Evolutionary conservation across 2,113 vertebrate genomes (phyloP).

Genomic region (Rallus limicola): DNA sequence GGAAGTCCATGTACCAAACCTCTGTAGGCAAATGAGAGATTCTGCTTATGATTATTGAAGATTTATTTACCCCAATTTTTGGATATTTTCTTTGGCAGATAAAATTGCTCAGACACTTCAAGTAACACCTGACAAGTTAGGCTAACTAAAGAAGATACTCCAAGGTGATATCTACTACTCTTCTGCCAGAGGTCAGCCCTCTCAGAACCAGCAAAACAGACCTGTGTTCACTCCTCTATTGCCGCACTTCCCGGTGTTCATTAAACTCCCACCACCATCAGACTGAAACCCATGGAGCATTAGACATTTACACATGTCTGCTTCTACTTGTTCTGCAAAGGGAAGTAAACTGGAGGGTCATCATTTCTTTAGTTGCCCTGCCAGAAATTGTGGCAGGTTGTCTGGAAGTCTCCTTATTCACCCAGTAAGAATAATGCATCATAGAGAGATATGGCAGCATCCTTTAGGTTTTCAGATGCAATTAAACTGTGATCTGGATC

Average conservation of each 20-base stretch:
- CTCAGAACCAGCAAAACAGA: not conserved
- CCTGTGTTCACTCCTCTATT: not conserved
- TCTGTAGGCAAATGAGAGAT: not conserved
- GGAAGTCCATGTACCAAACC: not conserved
- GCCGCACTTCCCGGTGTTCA: not conserved
- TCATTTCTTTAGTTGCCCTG: not conserved
- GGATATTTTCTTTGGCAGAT: not conserved
- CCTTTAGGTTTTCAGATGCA: not conserved
- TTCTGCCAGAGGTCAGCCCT: not conserved
- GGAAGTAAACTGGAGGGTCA: not conserved
- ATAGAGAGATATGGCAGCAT: not conserved
- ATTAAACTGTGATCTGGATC: not conserved
- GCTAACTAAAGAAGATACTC: not conserved
- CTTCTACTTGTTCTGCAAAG: not conserved
- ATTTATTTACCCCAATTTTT: not conserved
- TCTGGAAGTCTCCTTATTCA: not conserved
- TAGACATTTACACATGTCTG: not conserved
- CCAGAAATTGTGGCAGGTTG: not conserved
- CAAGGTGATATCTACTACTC: not conserved
- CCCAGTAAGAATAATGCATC: not conserved
- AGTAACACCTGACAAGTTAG: not conserved
- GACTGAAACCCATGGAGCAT: not conserved
- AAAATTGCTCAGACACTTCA: not conserved
- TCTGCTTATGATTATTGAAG: not conserved
- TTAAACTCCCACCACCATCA: not conserved